Evolutionary conservation across 2,888 invertebrate genomes (phyloP), one percentile per base, ranked within the genome.

Genomic region (Chymomyza procnemis): DNA sequence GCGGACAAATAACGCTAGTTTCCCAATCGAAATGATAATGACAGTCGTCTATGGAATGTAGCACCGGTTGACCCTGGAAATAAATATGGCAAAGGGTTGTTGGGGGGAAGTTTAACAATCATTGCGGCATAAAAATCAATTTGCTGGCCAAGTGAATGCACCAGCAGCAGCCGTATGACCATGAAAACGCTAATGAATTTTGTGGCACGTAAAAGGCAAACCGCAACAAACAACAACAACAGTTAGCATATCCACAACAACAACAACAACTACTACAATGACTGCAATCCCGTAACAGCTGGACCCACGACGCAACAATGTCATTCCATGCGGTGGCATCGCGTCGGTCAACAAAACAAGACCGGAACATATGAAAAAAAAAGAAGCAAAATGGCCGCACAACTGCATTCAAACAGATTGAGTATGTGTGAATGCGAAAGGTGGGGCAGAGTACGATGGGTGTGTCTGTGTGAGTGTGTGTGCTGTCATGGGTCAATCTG

Each of bases 1-100:
- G 81, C 60, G 89, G 89, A 71, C 91, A 91, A 77, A 91, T 89
- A 64, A 91, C 88, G 72, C 88, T 91, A 48, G 91, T 91, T n/a
- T 87, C 81, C 90, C 91, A 91, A 19, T 80, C 77, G 78, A 91
- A 91, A 70, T 78, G 78, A 76, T 90, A 91, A 74, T 89, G 80
- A 74, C 91, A 91, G 66, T 90, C 88, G 54, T 78, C 80, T 70
- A 90, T 89, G 61, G 85, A 80, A 75, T 85, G 85, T 73, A 91
- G 77, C 69, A 89, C 87, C 21, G 91, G 91, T 56, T 78, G 86
- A 50, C 91, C 91, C 91, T 91, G 74, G 56, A 50, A 50, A 8
- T 16, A 16, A 47, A 56, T 16, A 58, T 4, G 22, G 59, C 26
- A 21, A n/a, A 50, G 16, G 18, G 54, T 47, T 16, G 5, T 54